Base-by-base conservation (phyloP, 2,797 vertebrate genomes). In the Alcedo quadribrachys region DNA sequence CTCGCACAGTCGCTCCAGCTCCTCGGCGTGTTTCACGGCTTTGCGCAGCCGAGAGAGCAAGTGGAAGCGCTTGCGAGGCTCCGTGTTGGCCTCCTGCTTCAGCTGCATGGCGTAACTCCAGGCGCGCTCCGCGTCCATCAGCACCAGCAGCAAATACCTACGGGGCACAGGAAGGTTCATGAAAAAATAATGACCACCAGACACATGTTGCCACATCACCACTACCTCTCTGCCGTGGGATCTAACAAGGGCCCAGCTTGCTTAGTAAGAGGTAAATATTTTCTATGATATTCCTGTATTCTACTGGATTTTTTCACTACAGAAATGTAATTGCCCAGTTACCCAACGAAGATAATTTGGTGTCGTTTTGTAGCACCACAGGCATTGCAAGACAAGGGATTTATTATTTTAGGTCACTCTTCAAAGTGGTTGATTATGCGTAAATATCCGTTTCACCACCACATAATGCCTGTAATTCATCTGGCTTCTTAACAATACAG, bases 91-190 rank as follows among this genome's bases (percentile, higher is more conserved):
- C 90, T 99, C 99, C 96, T 99, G 99, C 87, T 99, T 99, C 94
- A 99, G 98, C 97, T 99, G 99, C 99, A 99, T 99, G 96, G 99
- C 98, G 0, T 99, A 99, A 94, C 99, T 99, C 99, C 99, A 99
- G 24, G 99, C 99, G 55, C 99, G 97, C 94, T 99, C 99, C 0
- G 99, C 99, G 89, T 99, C 99, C 98, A 99, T 99, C 94, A 99
- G 97, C 83, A 99, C 98, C 95, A 99, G 93, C 90, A 99, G 96
- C 79, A 99, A 97, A 54, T 99, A 99, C 89, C 99, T 99, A 43
- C 5, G 22, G 51, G 32, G 15, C 33, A 28, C 60, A 37, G 10
- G 3, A 67, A 51, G n/a, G 16, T 3, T 9, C 55, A 63, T 3
- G 57, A 83, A n/a, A 54, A 45, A 61, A 35, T 2, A 12, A 50